Conservation (phyloP, 2,797 vertebrate genomes). For the Parambassis ranga region DNA sequence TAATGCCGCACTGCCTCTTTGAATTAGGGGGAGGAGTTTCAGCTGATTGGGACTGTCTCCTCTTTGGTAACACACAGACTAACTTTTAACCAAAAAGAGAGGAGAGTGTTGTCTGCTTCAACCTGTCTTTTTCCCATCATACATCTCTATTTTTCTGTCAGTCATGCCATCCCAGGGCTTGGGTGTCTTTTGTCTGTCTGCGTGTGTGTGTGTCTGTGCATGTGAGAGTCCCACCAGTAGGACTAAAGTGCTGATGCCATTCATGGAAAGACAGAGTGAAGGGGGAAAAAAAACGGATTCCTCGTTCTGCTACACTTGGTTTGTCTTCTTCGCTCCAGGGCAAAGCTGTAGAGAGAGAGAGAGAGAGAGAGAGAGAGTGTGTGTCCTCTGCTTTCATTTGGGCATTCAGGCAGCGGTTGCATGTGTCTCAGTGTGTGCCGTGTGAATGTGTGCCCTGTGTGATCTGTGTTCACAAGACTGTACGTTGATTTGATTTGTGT, state of each 20-base stretch:
- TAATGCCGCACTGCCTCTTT: constrained; percentile 70
- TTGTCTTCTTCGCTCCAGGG: constrained; percentile 35
- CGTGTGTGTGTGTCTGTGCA: not conserved
- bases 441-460: constrained; percentile 32
- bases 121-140: constrained; percentile 16
- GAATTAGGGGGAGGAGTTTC: constrained; percentile 67
- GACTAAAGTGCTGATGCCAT: constrained; percentile 36
- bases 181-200: constrained; percentile 16
- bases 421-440: constrained; percentile 7
- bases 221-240: constrained; percentile 13
- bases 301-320: constrained; percentile 58
- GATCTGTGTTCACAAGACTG: constrained; percentile 15
- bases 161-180: not conserved
- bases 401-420: constrained; percentile 29
- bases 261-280: constrained; percentile 39
- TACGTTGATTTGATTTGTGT: constrained; percentile 20
- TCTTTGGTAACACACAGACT: constrained; percentile 20
- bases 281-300: constrained; percentile 16
- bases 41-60: constrained; percentile 53
- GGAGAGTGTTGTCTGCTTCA: constrained; percentile 25
- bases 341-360: constrained; percentile 27
- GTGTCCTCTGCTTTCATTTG: constrained; percentile 24
- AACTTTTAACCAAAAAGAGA: constrained; percentile 40
- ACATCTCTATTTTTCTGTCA: constrained; percentile 8
- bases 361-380: not conserved